These are phyloP conservation scores for Mystacides longicornis DNA, from an alignment of 2,888 invertebrate species.

Conservation along the genomic window DNA sequence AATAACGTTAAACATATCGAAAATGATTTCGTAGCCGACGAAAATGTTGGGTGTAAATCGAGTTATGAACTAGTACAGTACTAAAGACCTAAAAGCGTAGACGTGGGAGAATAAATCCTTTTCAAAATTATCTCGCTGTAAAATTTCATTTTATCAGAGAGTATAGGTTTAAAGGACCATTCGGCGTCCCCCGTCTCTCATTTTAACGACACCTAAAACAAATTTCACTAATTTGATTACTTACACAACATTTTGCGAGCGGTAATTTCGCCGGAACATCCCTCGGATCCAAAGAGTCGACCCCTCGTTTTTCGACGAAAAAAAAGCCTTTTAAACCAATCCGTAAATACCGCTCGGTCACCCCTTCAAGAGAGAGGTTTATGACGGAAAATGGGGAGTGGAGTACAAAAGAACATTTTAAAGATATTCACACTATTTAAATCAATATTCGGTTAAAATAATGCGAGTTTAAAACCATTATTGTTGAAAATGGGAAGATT, in stretches of 20 bases:
- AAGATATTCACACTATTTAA: neutral
- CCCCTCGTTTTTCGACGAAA: neutral
- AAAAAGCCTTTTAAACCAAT: neutral
- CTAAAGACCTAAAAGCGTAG: too few species aligned
- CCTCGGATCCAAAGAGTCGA: neutral
- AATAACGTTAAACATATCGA: too few species aligned
- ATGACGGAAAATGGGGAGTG: neutral
- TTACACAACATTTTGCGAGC: neutral
- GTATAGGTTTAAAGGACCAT: too few species aligned
- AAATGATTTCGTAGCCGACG: too few species aligned
- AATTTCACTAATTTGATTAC: slow-evolving; percentile 1
- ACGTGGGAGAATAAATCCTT: too few species aligned
- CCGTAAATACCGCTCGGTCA: neutral
- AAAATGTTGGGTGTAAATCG: too few species aligned
- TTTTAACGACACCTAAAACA: neutral
- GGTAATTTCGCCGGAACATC: neutral
- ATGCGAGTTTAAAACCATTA: too few species aligned
- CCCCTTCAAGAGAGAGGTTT: neutral
- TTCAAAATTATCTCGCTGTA: too few species aligned
- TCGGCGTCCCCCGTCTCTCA: neutral
- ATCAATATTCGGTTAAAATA: too few species aligned
- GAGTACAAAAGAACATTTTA: neutral
- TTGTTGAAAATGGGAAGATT: too few species aligned
- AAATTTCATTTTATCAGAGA: too few species aligned
- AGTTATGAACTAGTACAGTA: too few species aligned